Percentiles rank a stretch among this genome's conserved stretches.
These are phyloP conservation scores for Myopa testacea DNA, from an alignment of 2,888 invertebrate genomes.

Conservation along the genomic window DNA sequence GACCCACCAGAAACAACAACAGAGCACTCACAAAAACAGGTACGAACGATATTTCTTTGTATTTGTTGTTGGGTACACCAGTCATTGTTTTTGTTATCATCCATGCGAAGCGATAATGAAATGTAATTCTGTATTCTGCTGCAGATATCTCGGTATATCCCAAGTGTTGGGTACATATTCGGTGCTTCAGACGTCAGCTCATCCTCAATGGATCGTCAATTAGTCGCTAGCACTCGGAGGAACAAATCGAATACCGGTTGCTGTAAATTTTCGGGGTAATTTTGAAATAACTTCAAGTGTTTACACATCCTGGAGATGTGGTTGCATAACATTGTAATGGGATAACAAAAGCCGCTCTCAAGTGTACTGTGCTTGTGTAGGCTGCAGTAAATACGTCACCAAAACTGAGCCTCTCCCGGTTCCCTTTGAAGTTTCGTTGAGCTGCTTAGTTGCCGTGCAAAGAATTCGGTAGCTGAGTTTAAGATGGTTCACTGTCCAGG, in stretches of 20 bases:
- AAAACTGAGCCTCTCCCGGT: no score
- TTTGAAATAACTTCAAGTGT: not conserved
- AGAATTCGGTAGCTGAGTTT: no score
- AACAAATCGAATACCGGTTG: not conserved
- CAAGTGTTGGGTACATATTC: not conserved
- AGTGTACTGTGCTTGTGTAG: no score
- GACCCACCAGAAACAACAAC: no score
- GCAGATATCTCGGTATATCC: not conserved
- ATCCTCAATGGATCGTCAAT: not conserved
- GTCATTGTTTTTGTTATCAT: not conserved
- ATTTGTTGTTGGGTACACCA: not conserved
- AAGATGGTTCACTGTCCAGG: no score
- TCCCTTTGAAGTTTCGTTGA: no score
- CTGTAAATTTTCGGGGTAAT: not conserved
- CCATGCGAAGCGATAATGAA: constrained; percentile 5
- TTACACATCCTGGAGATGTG: not conserved
- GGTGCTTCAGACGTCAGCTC: not conserved
- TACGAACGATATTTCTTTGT: not conserved
- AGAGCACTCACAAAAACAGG: no score
- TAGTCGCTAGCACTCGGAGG: not conserved
- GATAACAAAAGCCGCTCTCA: no score
- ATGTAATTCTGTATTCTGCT: not conserved
- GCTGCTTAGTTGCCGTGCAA: no score
- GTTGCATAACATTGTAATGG: no score
- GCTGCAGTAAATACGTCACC: no score